Base-by-base conservation (phyloP, 2,888 invertebrate species). In the Leucoptera coffeella region DNA sequence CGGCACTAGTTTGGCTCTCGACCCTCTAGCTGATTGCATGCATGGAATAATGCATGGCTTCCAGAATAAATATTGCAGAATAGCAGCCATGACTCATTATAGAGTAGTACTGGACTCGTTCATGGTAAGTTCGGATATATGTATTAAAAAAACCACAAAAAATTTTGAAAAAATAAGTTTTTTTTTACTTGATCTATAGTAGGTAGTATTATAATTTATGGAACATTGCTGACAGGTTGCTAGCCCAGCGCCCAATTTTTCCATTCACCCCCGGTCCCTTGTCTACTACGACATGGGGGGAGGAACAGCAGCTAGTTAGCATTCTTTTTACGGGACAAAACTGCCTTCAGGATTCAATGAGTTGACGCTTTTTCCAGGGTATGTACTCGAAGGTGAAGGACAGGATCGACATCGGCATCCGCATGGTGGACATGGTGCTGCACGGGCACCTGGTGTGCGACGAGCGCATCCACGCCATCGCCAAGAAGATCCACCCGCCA, bases 361-460 rank as follows among this genome's bases (percentile, higher is more conserved):
- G 8, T 8, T 17, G 8, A 17, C 17, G 9, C n/a, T 21, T 10
- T 7, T 20, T 15, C 5, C 23, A 27, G 27, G 13, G 14, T 7
- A 17, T 75, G 12, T 64, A 78, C 34, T 47, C 43, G 3, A 42
- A 44, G 22, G 43, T 61, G 1, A 53, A 55, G 0, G 40, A 58
- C 13, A 43, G 73, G 29, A 51, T 79, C 5, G 52, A 64, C 13
- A 39, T 75, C 4, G 41, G 44, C 5, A 45, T 71, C 8, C 73
- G 73, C 30, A 73, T 78, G 41, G 26, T 72, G 12, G 81, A 81
- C 39, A 52, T 82, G 43, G 69, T 78, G 0, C 41, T 82, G 7
- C 79, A 75, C 40, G 83, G 83, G 0, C 77, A 76, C 40, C 42
- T 56, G n/a, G 67, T 80, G 2, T 60, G 76, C 1, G 73, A 75